These are phyloP conservation scores for Asobara japonica DNA, from an alignment of 1,140 invertebrate species.

Conservation along the genomic window DNA sequence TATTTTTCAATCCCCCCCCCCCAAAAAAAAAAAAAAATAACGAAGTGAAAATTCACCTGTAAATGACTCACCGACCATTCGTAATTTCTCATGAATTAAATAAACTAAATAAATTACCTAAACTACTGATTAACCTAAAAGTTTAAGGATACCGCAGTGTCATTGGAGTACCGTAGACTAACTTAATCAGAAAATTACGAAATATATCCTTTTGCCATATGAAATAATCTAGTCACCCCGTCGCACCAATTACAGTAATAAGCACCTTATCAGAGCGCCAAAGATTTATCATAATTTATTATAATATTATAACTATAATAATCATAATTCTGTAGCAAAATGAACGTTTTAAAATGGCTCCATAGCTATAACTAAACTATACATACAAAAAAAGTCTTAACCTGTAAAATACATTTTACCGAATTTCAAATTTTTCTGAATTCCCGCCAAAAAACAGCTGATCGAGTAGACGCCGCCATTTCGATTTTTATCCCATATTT, in stretches of 20 bases:
- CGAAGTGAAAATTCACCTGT: slow-evolving; percentile 19
- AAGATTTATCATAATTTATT: background rate
- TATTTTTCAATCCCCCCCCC: background rate
- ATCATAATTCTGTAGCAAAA: no score
- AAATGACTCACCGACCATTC: slow-evolving; percentile 29
- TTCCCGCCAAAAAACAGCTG: no score
- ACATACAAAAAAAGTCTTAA: no score
- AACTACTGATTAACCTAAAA: slow-evolving; percentile 2
- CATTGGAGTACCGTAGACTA: background rate
- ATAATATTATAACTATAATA: background rate
- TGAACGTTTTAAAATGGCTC: no score
- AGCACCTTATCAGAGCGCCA: slow-evolving; percentile 10
- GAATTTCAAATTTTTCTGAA: no score
- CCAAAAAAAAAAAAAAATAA: slow-evolving; percentile 7
- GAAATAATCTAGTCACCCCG: background rate
- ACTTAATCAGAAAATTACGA: background rate
- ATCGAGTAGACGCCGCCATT: no score
- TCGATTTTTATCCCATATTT: no score
- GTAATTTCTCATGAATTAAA: slow-evolving; percentile 32
- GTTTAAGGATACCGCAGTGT: background rate
- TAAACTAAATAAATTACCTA: slow-evolving; percentile 6
- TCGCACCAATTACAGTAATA: slow-evolving; percentile 11
- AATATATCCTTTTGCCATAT: background rate
- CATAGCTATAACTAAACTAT: no score
- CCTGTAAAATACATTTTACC: no score